Percentiles rank a stretch among this genome's conserved stretches.
phyloP scores from a whole-genome alignment of 1,140 invertebrate species.

The Drosophila kepulauana region DNA sequence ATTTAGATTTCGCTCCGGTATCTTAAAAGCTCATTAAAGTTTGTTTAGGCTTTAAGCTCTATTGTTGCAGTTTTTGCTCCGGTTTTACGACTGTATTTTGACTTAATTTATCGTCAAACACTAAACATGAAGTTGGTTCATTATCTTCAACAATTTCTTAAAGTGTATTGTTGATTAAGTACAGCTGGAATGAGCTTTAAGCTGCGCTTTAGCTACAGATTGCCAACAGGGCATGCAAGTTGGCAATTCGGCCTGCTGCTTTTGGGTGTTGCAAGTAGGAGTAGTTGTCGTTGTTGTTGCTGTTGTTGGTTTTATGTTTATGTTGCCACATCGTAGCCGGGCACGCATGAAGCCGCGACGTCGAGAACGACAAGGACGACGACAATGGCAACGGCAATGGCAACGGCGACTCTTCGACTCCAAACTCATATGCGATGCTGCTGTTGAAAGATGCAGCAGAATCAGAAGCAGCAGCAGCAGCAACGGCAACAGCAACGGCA shows the following conservation, averaged over 20 bases:
- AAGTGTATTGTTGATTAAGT: neutral
- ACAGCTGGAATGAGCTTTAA: neutral
- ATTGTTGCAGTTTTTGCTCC: no score
- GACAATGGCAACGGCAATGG: constrained; percentile 4
- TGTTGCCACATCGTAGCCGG: constrained; percentile 70
- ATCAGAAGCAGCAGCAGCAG: constrained; percentile 30
- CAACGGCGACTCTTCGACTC: constrained; percentile 31
- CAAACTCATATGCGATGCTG: constrained; percentile 40
- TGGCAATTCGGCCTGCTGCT: constrained; percentile 17
- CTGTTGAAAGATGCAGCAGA: constrained; percentile 56
- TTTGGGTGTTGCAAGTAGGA: constrained; percentile 29
- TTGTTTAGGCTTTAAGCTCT: no score
- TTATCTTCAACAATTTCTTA: no score
- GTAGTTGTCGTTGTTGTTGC: constrained; percentile 25
- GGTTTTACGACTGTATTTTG: no score
- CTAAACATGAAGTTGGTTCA: no score
- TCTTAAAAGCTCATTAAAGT: no score
- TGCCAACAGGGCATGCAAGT: constrained; percentile 20
- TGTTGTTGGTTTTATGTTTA: constrained; percentile 70
- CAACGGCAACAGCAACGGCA: neutral
- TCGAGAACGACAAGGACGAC: constrained; percentile 25
- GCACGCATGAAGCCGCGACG: constrained; percentile 63
- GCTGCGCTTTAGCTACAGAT: constrained; percentile 3
- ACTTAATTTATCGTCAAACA: no score
- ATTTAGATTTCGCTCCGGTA: no score